Conservation (phyloP, 53 echinoderm and acorn worm genomes). For the Echinometra lucunter region DNA sequence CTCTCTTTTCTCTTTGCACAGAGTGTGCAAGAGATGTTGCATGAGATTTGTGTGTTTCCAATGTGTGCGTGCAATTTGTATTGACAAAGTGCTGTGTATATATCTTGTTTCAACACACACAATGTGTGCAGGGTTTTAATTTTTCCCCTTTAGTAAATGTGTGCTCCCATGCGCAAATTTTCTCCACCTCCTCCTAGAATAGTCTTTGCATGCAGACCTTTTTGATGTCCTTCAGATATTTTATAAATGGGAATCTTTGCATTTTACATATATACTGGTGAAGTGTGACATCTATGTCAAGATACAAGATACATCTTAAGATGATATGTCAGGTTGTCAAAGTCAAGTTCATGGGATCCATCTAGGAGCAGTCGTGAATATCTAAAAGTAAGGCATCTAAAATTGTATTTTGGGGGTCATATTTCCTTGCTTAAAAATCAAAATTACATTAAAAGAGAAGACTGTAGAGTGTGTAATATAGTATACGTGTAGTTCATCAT, state of each 20-base stretch:
- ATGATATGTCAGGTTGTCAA: background rate
- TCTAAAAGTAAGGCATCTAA: too few relatives aligned
- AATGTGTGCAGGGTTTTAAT: constrained; percentile 48
- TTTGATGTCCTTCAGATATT: background rate
- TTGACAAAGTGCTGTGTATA: constrained; percentile 45
- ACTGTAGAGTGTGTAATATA: background rate
- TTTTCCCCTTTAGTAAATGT: constrained; percentile 42
- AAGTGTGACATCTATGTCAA: too few relatives aligned
- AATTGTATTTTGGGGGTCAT: too few relatives aligned
- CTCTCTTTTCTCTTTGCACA: background rate
- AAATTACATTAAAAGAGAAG: too few relatives aligned
- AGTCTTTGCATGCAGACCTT: constrained; percentile 15
- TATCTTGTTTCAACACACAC: constrained; percentile 46
- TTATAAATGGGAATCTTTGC: background rate
- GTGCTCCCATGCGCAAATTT: constrained; percentile 43
- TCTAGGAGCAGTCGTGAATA: background rate
- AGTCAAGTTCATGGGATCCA: background rate
- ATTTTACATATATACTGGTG: background rate
- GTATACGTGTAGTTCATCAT: background rate
- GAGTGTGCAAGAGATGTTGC: background rate
- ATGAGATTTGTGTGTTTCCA: background rate
- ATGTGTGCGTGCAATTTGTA: constrained; percentile 53
- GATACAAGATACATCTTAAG: background rate
- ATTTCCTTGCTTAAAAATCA: too few relatives aligned
- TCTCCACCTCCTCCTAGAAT: background rate